Evolutionary conservation across 2,797 vertebrate genomes (phyloP).

Genomic region (Trachops cirrhosus): DNA sequence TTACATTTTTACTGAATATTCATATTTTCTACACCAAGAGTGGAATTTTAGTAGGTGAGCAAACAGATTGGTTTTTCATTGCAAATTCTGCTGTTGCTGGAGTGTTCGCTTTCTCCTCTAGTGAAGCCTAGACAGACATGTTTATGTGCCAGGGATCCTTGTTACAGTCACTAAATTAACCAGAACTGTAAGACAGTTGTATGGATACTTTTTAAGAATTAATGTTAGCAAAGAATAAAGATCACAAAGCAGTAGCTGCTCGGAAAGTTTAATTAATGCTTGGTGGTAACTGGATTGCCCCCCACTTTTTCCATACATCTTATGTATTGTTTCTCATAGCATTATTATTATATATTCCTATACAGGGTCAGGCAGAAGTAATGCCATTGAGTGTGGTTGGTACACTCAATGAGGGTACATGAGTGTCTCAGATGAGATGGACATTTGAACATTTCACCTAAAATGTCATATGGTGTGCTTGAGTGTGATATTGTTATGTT

Average conservation of each 20-base stretch:
- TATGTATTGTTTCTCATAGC: background rate
- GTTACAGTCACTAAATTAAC: background rate
- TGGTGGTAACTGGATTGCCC: background rate
- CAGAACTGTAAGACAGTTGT: background rate
- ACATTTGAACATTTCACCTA: too few species aligned
- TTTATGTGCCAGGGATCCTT: background rate
- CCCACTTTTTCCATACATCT: background rate
- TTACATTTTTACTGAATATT: background rate
- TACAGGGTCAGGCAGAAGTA: background rate
- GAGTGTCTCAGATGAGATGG: too few species aligned
- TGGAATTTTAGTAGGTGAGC: constrained; percentile 33
- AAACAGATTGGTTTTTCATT: background rate
- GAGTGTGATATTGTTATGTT: too few species aligned
- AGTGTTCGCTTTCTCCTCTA: background rate
- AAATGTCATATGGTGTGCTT: too few species aligned
- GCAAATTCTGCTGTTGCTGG: background rate
- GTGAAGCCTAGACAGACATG: background rate
- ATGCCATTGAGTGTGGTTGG: too few species aligned
- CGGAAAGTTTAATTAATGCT: constrained; percentile 21
- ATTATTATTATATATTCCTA: background rate
- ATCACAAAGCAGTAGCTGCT: background rate
- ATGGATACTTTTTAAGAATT: background rate
- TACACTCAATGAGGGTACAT: too few species aligned
- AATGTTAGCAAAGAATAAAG: background rate
- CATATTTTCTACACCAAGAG: constrained; percentile 8